Conservation (phyloP, 2,888 invertebrate species). For the Plagodis pulveraria region DNA sequence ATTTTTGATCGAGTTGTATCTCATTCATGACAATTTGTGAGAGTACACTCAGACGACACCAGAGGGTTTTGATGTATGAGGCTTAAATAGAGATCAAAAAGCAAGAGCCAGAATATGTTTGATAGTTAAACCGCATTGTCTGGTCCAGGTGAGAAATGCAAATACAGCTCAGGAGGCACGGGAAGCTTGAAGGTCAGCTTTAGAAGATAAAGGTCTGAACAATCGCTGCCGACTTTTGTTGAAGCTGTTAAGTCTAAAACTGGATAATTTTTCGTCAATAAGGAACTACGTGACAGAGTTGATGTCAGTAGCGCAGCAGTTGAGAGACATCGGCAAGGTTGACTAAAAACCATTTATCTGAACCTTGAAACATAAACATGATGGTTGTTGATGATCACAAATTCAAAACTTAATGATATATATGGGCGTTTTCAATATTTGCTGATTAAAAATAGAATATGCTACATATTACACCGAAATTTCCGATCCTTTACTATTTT, state of each 20-base stretch:
- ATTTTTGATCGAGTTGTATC: not conserved
- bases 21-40: not conserved
- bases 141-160: not conserved
- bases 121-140: not conserved
- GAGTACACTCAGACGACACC: not conserved
- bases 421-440: too few species aligned
- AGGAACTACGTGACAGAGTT: not conserved
- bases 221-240: not conserved
- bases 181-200: not conserved
- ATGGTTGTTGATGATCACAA: too few species aligned
- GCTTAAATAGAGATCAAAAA: not conserved
- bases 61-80: not conserved
- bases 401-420: too few species aligned
- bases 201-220: not conserved
- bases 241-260: not conserved
- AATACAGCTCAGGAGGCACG: not conserved
- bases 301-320: not conserved
- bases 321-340: not conserved
- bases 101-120: not conserved
- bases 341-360: too few species aligned
- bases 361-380: too few species aligned
- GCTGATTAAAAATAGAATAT: too few species aligned
- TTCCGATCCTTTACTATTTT: too few species aligned
- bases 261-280: not conserved
- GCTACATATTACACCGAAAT: too few species aligned